These are phyloP conservation scores for Argynnis bischoffii DNA, from an alignment of 2,888 invertebrate species.

Conservation along the genomic window DNA sequence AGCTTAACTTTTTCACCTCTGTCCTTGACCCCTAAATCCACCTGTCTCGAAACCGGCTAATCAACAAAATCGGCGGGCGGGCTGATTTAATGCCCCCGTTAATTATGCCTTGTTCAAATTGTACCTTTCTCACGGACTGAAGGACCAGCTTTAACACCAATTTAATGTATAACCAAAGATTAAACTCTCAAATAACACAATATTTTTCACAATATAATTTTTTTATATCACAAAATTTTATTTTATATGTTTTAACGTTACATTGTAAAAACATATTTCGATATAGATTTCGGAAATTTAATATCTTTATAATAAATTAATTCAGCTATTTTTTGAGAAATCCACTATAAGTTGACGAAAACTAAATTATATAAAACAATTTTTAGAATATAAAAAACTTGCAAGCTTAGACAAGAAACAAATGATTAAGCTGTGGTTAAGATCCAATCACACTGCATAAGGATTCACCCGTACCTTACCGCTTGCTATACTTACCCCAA, in stretches of 20 bases:
- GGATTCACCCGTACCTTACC: slow-evolving; percentile 72
- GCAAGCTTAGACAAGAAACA: slow-evolving; percentile 18
- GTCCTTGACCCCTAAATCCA: slow-evolving; percentile 72
- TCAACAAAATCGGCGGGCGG: slow-evolving; percentile 57
- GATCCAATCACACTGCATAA: slow-evolving; percentile 52
- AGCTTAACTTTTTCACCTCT: slow-evolving; percentile 25
- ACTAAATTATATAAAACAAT: no score
- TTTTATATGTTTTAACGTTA: no score
- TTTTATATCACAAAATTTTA: no score
- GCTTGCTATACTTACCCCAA: slow-evolving; percentile 75
- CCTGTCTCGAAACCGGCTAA: slow-evolving; percentile 62
- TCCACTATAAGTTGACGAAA: no score
- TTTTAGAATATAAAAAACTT: not conserved
- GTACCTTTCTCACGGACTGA: slow-evolving; percentile 76
- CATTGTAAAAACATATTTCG: no score
- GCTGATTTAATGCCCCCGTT: slow-evolving; percentile 78
- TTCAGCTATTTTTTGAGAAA: no score
- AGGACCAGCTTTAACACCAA: slow-evolving; percentile 47
- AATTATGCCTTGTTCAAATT: slow-evolving; percentile 82
- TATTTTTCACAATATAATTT: no score
- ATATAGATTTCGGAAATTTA: no score
- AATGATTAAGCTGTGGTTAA: slow-evolving; percentile 49
- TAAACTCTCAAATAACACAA: no score
- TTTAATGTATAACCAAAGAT: not conserved
- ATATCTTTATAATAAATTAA: no score